Conservation (phyloP, 2,797 vertebrate species). For the Gobio occitaniae region DNA sequence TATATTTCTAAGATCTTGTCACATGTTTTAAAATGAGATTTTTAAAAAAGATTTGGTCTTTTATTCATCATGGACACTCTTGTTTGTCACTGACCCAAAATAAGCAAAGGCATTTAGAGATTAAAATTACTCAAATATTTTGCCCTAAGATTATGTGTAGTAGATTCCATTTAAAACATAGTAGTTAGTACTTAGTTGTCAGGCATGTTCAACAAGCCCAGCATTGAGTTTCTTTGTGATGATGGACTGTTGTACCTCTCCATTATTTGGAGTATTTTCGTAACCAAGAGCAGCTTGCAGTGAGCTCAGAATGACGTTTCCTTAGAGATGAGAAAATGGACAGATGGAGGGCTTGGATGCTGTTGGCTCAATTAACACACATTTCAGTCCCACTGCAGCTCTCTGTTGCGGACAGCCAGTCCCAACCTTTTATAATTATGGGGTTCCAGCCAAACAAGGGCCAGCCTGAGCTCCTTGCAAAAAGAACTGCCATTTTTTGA, state of each 20-base stretch:
- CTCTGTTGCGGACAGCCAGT: conserved; percentile 59
- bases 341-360: conserved; percentile 66
- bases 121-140: not conserved
- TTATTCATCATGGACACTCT: not conserved
- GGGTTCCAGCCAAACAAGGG: conserved; percentile 43
- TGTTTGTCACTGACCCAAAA: not conserved
- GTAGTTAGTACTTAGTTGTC: not conserved
- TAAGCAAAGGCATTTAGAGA: not conserved
- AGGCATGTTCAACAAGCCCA: conserved; percentile 31
- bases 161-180: not conserved
- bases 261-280: conserved; percentile 51
- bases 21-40: not conserved
- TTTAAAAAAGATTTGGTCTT: not conserved
- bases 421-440: conserved; percentile 61
- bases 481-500: conserved; percentile 42
- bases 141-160: not conserved
- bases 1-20: not conserved
- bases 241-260: conserved; percentile 44
- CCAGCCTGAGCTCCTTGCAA: conserved; percentile 29
- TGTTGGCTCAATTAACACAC: conserved; percentile 65
- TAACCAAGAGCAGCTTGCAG: conserved; percentile 61
- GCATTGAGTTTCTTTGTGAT: conserved; percentile 34
- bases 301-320: conserved; percentile 64
- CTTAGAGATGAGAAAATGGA: conserved; percentile 63
- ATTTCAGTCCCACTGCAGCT: conserved; percentile 61